Evolutionary conservation across 2,888 invertebrate genomes (phyloP), one percentile per base, ranked within the genome.

Genomic region (Lithophane leautieri): DNA sequence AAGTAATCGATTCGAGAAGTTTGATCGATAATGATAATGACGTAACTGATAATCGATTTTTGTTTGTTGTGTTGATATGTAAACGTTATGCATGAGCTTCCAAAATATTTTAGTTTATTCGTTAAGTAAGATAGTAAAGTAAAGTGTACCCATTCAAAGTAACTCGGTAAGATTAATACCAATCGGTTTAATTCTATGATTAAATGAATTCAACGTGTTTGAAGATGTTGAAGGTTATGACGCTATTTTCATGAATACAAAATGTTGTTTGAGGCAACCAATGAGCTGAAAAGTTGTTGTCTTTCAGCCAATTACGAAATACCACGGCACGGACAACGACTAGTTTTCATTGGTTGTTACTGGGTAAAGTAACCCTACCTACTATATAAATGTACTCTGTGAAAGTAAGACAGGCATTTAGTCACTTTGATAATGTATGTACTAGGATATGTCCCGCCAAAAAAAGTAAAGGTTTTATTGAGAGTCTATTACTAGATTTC

Each of bases 11-110:
- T 75, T 81, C n/a, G 67, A 75, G 44, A 71, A 22, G 42, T 67
- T 74, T 62, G 77, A 83, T 87, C 86, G 88, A 88, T 88, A 68
- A 68, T 76, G 42, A 50, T 28, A 54, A 63, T 78, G 76, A 82
- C 80, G 71, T 78, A 78, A 76, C 61, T 79, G 62, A 62, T 74
- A 73, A 78, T 86, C 85, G 85, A 84, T 81, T 76, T 73, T 73
- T 72, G 61, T 75, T 76, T 62, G 58, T 79, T 70, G 62, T 70
- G 69, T 72, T 80, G 44, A 58, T n/a, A n/a, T 79, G 62, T 70
- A 40, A 58, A 40, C 44, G 25, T 44, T 67, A 28, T 73, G 84
- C 75, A 70, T 76, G 77, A 76, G 56, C 63, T 67, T 76, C 7
- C 40, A 54, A 62, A 68, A 25, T 58, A 58, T 54, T 70, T 54